These are phyloP conservation scores for Myrmophylax atrothorax DNA, from an alignment of 2,113 vertebrate genomes.

Conservation along the genomic window DNA sequence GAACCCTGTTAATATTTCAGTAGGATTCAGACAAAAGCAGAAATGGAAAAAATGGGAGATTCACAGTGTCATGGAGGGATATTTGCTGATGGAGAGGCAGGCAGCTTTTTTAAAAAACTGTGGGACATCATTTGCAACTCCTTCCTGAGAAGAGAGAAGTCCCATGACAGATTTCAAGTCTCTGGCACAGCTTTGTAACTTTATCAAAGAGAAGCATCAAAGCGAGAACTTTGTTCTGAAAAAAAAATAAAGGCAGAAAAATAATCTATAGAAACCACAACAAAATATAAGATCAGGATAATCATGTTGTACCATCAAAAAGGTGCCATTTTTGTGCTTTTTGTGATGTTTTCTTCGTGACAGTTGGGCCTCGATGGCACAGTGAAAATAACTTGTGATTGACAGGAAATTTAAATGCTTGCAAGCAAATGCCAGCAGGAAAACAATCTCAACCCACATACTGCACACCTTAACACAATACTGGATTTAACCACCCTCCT, in stretches of 20 bases:
- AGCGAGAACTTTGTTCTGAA: conserved; percentile 18
- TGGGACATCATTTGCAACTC: conserved; percentile 35
- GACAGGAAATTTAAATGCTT: conserved; percentile 51
- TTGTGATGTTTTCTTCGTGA: conserved; percentile 34
- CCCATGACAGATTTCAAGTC: conserved; percentile 54
- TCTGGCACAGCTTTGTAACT: conserved; percentile 53
- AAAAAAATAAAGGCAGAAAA: not conserved
- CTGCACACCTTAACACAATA: not conserved
- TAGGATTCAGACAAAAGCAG: conserved; percentile 30
- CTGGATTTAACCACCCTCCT: not conserved
- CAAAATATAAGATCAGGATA: conserved; percentile 46
- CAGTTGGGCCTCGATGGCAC: conserved; percentile 20
- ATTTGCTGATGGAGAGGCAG: conserved; percentile 29
- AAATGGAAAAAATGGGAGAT: not conserved
- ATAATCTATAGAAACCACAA: conserved; percentile 46
- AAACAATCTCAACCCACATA: not conserved
- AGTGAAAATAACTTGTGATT: conserved; percentile 49
- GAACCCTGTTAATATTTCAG: conserved; percentile 57
- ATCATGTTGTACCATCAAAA: conserved; percentile 52
- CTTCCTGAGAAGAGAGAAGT: conserved; percentile 20
- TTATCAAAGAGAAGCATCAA: conserved; percentile 61
- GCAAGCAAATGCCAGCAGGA: conserved; percentile 33
- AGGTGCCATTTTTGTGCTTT: conserved; percentile 17
- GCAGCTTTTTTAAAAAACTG: conserved; percentile 15
- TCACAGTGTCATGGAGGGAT: not conserved